Evolutionary conservation across 2,888 invertebrate genomes (phyloP).

Genomic region (Drosophila borborema): DNA sequence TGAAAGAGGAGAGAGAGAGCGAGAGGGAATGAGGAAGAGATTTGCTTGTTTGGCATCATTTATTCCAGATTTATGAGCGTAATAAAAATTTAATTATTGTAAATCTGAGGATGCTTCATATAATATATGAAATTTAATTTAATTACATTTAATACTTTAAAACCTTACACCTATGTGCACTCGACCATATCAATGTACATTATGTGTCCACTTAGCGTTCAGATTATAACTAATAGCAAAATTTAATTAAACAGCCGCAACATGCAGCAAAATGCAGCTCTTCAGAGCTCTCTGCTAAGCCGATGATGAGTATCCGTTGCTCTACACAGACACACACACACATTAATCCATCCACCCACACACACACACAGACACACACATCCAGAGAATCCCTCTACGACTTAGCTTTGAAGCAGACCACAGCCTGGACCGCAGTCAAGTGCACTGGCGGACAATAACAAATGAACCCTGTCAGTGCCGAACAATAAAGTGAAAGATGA

Average conservation of each 20-base stretch:
- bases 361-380: conserved; percentile 2
- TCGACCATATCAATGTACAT: conserved; percentile 11
- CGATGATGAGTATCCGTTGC: conserved; percentile 49
- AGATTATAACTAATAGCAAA: conserved; percentile 67
- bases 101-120: not conserved
- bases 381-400: not conserved
- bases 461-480: conserved; percentile 66
- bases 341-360: not conserved
- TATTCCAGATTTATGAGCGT: not conserved
- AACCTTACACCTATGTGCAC: conserved; percentile 2
- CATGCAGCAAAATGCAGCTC: conserved; percentile 39
- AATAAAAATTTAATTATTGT: not conserved
- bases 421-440: conserved; percentile 66
- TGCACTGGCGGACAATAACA: conserved; percentile 79
- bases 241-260: conserved; percentile 70
- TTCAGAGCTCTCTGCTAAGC: conserved; percentile 33
- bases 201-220: conserved; percentile 49
- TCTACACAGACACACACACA: conserved; percentile 6
- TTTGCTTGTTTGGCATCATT: not conserved
- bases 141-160: not conserved
- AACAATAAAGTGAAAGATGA: conserved; percentile 48
- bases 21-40: not conserved
- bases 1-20: not conserved
- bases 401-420: not conserved
- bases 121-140: not conserved